Evolutionary conservation across 1,140 invertebrate species (phyloP).

Genomic region (Odontomachus brunneus): DNA sequence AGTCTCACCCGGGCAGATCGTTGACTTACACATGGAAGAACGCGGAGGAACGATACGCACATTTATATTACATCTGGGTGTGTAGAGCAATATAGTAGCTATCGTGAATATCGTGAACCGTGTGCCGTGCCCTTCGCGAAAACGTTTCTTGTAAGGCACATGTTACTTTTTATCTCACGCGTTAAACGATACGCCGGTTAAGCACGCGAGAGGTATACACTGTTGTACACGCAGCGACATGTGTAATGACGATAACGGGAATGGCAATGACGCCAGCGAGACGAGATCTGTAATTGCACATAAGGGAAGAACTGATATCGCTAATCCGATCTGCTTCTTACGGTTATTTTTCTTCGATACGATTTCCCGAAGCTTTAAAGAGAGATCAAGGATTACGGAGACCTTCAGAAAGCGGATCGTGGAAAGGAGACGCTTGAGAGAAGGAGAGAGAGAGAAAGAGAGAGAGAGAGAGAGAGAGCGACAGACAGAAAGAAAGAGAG

Average conservation of each 20-base stretch:
- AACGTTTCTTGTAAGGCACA: slow-evolving; percentile 37
- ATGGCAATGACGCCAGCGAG: not conserved
- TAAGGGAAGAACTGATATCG: slow-evolving; percentile 45
- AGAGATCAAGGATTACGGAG: not conserved
- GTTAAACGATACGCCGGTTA: slow-evolving; percentile 38
- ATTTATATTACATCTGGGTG: too few species aligned
- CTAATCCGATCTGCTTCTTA: too few species aligned
- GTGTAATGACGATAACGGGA: too few species aligned
- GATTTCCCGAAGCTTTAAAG: not conserved
- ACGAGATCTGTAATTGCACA: not conserved
- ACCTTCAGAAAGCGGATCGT: not conserved
- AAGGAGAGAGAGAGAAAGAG: not conserved
- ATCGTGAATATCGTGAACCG: too few species aligned
- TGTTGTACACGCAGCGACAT: not conserved
- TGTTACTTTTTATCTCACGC: not conserved
- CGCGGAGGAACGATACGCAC: slow-evolving; percentile 13
- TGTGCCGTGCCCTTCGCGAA: slow-evolving; percentile 3
- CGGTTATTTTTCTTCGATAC: not conserved
- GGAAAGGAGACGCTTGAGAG: not conserved
- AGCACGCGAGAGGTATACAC: not conserved
- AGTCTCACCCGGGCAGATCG: not conserved
- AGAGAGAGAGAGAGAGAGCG: not conserved
- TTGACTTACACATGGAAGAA: slow-evolving; percentile 34
- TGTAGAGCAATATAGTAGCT: too few species aligned
- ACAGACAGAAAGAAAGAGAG: not conserved